Base-by-base conservation (phyloP, 2,888 invertebrate species). In the Boloria selene region DNA sequence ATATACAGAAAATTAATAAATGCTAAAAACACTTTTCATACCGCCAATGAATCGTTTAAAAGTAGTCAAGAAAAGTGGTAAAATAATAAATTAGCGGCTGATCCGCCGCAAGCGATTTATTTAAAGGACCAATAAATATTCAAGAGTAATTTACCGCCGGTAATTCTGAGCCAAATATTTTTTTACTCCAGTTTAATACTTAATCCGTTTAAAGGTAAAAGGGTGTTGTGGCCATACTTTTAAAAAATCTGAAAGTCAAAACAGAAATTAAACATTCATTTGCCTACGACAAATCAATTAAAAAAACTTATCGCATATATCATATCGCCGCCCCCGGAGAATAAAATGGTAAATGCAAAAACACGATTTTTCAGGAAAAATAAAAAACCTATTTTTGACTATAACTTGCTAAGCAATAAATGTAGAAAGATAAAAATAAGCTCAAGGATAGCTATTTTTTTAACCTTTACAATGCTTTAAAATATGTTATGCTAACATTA, bases 101-200 rank as follows among this genome's bases (percentile, higher is more conserved):
- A 86, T 82, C 79, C 82, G 81, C 87, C 80, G 82, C 82, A 75
- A 77, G 86, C 88, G 87, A 87, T 89, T 88, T 90, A 90, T 90
- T 88, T 89, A 88, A 90, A 90, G 87, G 88, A 87, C 88, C 89
- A 88, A 90, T 90, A 90, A 90, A 90, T 90, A 90, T 90, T 89
- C 90, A 90, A 84, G 82, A 89, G 90, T 90, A 89, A 90, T 90
- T 90, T 88, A 87, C 88, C 85, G 78, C 80, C 81, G 42, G 56
- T 61, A 61, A 52, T 55, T 49, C 38, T 45, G 49, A 52, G 59
- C 58, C 47, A 53, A 64, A 65, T 50, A 65, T 68, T 65, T 68
- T 65, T 68, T 51, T 64, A 64, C 56, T 44, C 45, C 31, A 44
- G 26, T 51, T 58, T 63, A 63, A 50, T 50, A 50, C 50, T 58